phyloP scores from a whole-genome alignment of 2,888 invertebrate genomes.

The Adineta ricciae region DNA sequence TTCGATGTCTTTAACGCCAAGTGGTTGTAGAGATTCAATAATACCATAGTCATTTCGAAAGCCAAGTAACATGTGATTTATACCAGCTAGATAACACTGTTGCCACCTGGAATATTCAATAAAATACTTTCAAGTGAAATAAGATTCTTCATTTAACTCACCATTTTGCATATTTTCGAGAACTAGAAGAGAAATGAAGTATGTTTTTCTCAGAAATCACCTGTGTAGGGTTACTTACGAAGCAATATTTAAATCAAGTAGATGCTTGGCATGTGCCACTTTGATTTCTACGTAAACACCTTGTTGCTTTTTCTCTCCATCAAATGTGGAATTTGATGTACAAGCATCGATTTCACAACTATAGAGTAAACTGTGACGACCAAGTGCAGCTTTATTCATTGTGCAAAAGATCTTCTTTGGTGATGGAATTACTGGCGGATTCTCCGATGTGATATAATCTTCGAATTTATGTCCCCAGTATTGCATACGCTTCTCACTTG shows the following conservation, averaged over 20 bases:
- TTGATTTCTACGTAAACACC: not conserved
- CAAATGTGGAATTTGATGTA: not conserved
- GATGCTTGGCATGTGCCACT: not conserved
- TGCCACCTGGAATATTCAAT: not conserved
- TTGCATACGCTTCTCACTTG: not conserved
- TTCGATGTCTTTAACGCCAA: not conserved
- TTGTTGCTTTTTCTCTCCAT: not conserved
- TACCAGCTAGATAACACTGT: slow-evolving; percentile 19
- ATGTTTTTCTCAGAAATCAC: not conserved
- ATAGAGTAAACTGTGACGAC: not conserved
- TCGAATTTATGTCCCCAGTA: slow-evolving; percentile 19
- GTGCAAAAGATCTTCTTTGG: not conserved
- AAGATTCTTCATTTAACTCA: not conserved
- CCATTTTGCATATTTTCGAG: slow-evolving; percentile 15
- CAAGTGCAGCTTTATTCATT: slow-evolving; percentile 18
- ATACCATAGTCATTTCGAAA: slow-evolving; percentile 18
- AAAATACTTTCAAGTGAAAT: not conserved
- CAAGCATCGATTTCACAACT: slow-evolving; percentile 18
- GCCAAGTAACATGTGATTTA: slow-evolving; percentile 17
- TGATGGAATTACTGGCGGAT: not conserved
- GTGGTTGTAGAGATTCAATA: slow-evolving; percentile 1
- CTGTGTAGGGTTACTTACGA: not conserved
- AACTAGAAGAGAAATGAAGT: not conserved
- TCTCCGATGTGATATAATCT: not conserved
- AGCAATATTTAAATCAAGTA: slow-evolving; percentile 14